Percentiles rank a stretch among this genome's conserved stretches.
Conservation (phyloP, 53 echinoderm and acorn worm genomes). For the Holothuria leucospilota region DNA sequence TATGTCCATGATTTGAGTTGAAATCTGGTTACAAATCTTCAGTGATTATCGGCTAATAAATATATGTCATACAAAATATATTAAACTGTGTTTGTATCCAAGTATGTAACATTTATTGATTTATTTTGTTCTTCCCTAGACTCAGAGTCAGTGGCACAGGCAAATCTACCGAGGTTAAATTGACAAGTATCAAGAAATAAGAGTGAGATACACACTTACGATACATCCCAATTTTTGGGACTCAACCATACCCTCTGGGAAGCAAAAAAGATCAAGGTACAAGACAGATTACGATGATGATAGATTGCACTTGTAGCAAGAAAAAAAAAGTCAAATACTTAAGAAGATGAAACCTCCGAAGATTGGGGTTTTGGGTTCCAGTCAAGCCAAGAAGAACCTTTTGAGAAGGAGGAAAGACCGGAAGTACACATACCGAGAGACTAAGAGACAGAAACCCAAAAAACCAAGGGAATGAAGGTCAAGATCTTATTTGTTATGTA, state of each 20-base stretch:
- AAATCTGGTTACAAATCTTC: background rate
- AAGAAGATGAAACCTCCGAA: slow-evolving; percentile 46
- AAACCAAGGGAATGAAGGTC: slow-evolving; percentile 76
- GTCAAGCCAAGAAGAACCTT: slow-evolving; percentile 53
- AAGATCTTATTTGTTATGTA: too few relatives aligned
- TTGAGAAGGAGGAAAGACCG: slow-evolving; percentile 54
- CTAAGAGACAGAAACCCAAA: slow-evolving; percentile 81
- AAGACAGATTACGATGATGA: slow-evolving; percentile 59
- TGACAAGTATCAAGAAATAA: slow-evolving; percentile 94
- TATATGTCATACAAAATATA: background rate
- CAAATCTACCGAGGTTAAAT: slow-evolving; percentile 81
- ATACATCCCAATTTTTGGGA: slow-evolving; percentile 87
- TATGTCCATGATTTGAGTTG: too few relatives aligned
- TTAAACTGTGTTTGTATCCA: background rate
- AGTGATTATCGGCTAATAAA: background rate
- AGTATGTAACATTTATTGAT: too few relatives aligned
- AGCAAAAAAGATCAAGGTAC: slow-evolving; percentile 77
- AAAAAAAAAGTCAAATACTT: slow-evolving; percentile 59
- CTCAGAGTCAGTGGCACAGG: slow-evolving; percentile 90
- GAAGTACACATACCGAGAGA: too few relatives aligned
- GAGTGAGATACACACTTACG: slow-evolving; percentile 88
- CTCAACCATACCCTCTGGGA: slow-evolving; percentile 88
- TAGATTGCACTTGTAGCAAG: slow-evolving; percentile 46
- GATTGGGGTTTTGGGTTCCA: too few relatives aligned
- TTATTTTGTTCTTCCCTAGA: slow-evolving; percentile 49